A percentile compares a stretch with the other conserved stretches of the same genome.
Conservation (phyloP, 2,113 vertebrate genomes). For the Ctenodactylus gundi region DNA sequence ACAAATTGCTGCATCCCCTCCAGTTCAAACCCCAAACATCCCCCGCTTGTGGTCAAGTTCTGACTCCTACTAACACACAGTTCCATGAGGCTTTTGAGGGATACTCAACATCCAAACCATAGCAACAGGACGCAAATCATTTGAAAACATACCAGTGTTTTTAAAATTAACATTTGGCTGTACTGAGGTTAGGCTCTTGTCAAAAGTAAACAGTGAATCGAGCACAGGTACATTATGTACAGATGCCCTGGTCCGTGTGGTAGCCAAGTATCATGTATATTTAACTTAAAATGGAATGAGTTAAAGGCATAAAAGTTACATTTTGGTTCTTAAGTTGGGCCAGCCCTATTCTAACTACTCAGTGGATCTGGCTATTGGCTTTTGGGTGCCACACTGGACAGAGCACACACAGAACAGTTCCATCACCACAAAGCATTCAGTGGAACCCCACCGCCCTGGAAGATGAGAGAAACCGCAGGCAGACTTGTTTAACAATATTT, state of each 20-base stretch:
- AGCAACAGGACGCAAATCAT: neutral
- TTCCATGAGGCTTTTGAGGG: no score
- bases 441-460: neutral
- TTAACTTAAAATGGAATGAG: no score
- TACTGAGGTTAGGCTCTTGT: neutral
- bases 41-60: no score
- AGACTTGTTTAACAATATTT: neutral
- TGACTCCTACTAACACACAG: no score
- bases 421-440: neutral
- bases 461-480: neutral
- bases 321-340: no score
- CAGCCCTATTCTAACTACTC: no score
- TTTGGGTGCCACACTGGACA: neutral
- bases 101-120: no score
- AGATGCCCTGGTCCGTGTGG: neutral
- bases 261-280: neutral
- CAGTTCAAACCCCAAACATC: no score
- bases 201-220: neutral
- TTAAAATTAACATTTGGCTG: slow-evolving; percentile 41
- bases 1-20: no score
- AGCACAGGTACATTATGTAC: neutral
- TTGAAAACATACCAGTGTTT: neutral
- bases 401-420: neutral
- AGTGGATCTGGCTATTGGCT: no score
- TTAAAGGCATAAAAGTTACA: no score